Percentiles rank a stretch among this genome's conserved stretches.
These are phyloP conservation scores for Ctenomys sociabilis DNA, from an alignment of 2,113 vertebrate species.

Conservation along the genomic window DNA sequence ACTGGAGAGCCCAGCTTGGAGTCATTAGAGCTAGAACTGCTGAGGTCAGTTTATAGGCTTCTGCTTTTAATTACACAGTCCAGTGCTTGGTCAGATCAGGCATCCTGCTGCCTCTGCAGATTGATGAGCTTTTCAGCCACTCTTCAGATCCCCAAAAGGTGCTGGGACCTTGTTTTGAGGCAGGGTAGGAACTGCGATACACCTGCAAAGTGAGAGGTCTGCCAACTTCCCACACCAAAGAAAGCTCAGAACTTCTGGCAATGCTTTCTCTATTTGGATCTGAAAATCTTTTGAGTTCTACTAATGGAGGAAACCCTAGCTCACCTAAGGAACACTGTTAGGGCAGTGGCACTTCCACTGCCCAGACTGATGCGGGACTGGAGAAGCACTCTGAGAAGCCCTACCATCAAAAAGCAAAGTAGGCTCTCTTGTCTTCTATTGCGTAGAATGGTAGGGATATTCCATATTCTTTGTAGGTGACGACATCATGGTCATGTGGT, in stretches of 20 bases:
- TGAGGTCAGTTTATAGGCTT: constrained; percentile 57
- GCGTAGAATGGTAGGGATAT: not conserved
- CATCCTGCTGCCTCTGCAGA: not conserved
- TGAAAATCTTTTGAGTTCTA: not conserved
- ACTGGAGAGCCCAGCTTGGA: constrained; percentile 29
- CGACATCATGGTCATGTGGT: not conserved
- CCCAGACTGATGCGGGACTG: not conserved
- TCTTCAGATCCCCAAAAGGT: not conserved
- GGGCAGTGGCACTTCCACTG: not conserved
- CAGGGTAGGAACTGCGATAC: not conserved
- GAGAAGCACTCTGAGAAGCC: not conserved
- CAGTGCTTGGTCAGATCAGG: not conserved
- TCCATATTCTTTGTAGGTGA: not conserved
- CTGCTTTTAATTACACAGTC: constrained; percentile 64
- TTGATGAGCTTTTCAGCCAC: constrained; percentile 7
- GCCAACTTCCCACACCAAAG: not conserved
- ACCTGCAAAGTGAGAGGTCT: not conserved
- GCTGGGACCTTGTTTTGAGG: not conserved
- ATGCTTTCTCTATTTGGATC: not conserved
- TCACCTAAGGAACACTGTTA: not conserved
- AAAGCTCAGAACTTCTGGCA: not conserved
- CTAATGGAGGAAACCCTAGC: not conserved
- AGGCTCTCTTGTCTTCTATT: not conserved
- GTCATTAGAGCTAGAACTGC: constrained; percentile 32
- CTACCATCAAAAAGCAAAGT: not conserved